Percentiles rank a stretch among this genome's conserved stretches.
These are phyloP conservation scores for Parazoanthus atlanticus DNA, from an alignment of 92 coral and sea anemone species.

Conservation along the genomic window DNA sequence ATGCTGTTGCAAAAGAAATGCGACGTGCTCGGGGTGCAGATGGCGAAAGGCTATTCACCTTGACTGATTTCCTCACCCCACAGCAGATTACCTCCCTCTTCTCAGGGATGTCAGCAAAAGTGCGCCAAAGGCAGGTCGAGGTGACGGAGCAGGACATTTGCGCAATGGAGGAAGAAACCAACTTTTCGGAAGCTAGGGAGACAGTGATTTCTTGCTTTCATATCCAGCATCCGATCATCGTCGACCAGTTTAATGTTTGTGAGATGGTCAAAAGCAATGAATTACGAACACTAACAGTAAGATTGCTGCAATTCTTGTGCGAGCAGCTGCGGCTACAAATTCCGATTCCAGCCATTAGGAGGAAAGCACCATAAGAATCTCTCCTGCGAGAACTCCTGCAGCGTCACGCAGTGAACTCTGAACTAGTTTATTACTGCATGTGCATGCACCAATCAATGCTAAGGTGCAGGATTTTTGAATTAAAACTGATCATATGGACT, in stretches of 20 bases:
- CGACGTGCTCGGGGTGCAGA: slow-evolving; percentile 39
- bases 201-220: slow-evolving; percentile 28
- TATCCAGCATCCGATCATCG: slow-evolving; percentile 41
- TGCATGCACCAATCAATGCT: neutral
- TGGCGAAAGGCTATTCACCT: slow-evolving; percentile 46
- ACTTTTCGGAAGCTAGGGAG: slow-evolving; percentile 41
- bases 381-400: slow-evolving; percentile 2
- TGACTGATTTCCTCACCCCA: slow-evolving; percentile 46
- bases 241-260: slow-evolving; percentile 52
- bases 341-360: neutral
- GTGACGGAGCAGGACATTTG: slow-evolving; percentile 23
- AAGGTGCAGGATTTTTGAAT: neutral
- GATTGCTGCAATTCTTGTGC: neutral
- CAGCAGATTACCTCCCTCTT: slow-evolving; percentile 54
- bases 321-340: neutral
- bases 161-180: slow-evolving; percentile 52
- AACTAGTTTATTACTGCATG: neutral
- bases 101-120: slow-evolving; percentile 52
- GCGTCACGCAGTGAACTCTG: neutral
- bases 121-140: slow-evolving; percentile 32
- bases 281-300: neutral
- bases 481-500: too few relatives aligned
- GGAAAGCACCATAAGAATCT: neutral
- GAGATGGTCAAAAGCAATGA: neutral
- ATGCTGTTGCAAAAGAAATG: slow-evolving; percentile 53